phyloP scores from a whole-genome alignment of 2,797 vertebrate genomes.

The Acestrorhynchus altus region DNA sequence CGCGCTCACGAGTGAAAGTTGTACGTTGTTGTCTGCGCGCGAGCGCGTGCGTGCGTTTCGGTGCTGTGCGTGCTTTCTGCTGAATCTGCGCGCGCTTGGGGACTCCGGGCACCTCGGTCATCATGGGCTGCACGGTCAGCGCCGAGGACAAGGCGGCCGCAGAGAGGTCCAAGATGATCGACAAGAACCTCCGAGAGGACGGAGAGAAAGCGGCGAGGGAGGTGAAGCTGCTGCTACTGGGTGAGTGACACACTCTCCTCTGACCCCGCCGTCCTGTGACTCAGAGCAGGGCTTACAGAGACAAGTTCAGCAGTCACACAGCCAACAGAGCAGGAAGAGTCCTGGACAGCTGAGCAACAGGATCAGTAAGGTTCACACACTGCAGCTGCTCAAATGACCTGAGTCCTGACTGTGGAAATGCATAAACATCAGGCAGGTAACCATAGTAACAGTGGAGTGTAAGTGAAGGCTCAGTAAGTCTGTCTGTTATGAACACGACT shows the following conservation, averaged over 20 bases:
- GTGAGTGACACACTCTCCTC: slow-evolving; percentile 82
- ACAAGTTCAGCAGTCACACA: too few species aligned
- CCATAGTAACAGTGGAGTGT: too few species aligned
- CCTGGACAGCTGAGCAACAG: too few species aligned
- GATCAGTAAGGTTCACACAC: too few species aligned
- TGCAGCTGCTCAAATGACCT: too few species aligned
- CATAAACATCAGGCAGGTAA: too few species aligned
- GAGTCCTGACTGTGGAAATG: too few species aligned
- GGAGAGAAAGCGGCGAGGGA: slow-evolving; percentile 96
- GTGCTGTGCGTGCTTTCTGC: neutral
- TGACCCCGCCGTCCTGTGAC: too few species aligned
- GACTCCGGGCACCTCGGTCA: neutral
- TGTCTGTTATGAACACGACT: too few species aligned
- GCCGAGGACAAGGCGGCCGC: slow-evolving; percentile 96
- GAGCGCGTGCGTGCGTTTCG: neutral
- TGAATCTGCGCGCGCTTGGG: neutral
- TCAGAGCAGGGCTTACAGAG: too few species aligned
- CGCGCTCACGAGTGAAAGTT: neutral
- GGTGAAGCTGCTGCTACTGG: slow-evolving; percentile 93
- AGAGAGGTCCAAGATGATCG: slow-evolving; percentile 97
- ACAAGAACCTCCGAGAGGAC: slow-evolving; percentile 96
- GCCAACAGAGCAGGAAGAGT: too few species aligned
- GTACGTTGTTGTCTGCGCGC: slow-evolving; percentile 8
- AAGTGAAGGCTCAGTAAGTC: too few species aligned
- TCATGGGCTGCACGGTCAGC: slow-evolving; percentile 97